Conservation (phyloP, 2,888 invertebrate genomes). For the Xanthia togata region DNA sequence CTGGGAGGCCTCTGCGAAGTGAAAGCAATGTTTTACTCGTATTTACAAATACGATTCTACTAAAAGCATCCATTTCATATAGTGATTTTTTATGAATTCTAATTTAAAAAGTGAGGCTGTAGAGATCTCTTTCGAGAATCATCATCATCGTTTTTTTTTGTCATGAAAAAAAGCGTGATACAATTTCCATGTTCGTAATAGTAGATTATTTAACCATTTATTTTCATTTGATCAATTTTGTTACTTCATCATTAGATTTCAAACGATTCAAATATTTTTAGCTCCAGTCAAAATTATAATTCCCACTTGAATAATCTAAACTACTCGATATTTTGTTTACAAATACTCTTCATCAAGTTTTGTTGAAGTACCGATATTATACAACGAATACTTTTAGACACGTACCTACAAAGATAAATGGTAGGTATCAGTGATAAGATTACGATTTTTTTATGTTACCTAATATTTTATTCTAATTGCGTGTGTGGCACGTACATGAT, state of each 20-base stretch:
- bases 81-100: background rate
- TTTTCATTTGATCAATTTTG: background rate
- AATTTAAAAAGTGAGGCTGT: background rate
- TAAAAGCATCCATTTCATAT: slow-evolving; percentile 43
- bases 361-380: background rate
- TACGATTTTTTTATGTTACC: background rate
- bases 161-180: background rate
- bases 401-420: slow-evolving; percentile 10
- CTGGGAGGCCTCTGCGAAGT: slow-evolving; percentile 1
- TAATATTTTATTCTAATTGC: slow-evolving; percentile 7
- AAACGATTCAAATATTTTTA: background rate
- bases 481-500: background rate
- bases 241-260: background rate
- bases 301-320: slow-evolving; percentile 8
- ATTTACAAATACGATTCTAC: slow-evolving; percentile 35
- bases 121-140: background rate
- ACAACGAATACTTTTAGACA: slow-evolving; percentile 2
- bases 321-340: slow-evolving; percentile 3
- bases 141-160: background rate
- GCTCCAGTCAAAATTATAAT: background rate
- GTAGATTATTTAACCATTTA: background rate
- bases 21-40: slow-evolving; percentile 37
- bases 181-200: background rate
- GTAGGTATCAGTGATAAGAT: slow-evolving; percentile 16
- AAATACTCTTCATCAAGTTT: background rate